Conservation (phyloP, 2,797 vertebrate genomes). For the Thripadectes ignobilis region DNA sequence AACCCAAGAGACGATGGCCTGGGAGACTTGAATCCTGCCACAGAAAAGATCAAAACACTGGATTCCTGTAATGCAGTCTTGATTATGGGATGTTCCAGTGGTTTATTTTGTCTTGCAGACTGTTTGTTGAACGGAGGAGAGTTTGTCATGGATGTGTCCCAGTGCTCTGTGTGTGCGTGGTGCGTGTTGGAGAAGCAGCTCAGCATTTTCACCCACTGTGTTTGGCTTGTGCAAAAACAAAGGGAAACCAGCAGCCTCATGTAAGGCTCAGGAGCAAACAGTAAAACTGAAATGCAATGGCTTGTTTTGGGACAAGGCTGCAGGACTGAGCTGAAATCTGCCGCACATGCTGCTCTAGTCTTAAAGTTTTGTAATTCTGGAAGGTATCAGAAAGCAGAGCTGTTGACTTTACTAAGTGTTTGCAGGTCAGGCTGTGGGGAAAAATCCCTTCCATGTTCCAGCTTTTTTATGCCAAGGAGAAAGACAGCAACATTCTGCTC, state of each 20-base stretch:
- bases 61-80: background rate
- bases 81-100: background rate
- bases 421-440: background rate
- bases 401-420: background rate
- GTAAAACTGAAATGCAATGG: background rate
- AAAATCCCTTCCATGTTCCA: background rate
- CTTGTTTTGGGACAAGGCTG: background rate
- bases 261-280: background rate
- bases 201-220: background rate
- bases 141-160: constrained; percentile 1
- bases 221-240: background rate
- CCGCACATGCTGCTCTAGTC: background rate
- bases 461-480: background rate
- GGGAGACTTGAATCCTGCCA: background rate
- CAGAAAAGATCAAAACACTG: background rate
- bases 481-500: accelerated
- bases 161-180: background rate
- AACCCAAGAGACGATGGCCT: background rate
- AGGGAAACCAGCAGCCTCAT: background rate
- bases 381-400: constrained; percentile 10
- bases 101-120: constrained; percentile 43
- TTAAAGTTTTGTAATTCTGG: background rate
- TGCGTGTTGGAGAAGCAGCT: background rate
- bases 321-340: background rate
- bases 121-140: constrained; percentile 18